These are phyloP conservation scores for Andrena chrysosceles DNA, from an alignment of 2,888 invertebrate genomes.

Conservation along the genomic window DNA sequence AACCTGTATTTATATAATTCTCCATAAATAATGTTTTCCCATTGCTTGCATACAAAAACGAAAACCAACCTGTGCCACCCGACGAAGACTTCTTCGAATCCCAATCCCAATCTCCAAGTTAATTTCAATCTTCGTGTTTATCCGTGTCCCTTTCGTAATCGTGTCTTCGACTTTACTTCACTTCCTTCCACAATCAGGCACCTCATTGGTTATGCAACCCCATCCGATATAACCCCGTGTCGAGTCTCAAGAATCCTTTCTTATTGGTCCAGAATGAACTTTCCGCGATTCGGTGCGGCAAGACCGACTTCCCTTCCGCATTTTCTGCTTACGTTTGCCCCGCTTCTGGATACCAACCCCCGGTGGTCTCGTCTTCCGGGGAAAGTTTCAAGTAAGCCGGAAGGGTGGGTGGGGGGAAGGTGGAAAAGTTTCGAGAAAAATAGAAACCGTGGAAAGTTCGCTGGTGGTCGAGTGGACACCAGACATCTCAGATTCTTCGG, in stretches of 20 bases:
- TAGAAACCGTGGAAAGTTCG: slow-evolving; percentile 42
- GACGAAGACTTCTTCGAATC: neutral
- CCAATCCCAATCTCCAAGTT: slow-evolving; percentile 11
- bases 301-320: slow-evolving; percentile 55
- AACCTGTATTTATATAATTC: too few species aligned
- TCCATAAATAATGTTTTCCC: too few species aligned
- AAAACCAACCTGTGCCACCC: neutral
- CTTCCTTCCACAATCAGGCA: neutral
- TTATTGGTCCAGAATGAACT: slow-evolving; percentile 66
- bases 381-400: slow-evolving; percentile 45
- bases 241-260: slow-evolving; percentile 53
- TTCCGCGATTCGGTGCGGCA: slow-evolving; percentile 47
- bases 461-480: slow-evolving; percentile 60
- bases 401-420: neutral
- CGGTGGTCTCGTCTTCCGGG: slow-evolving; percentile 23
- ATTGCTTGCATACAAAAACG: too few species aligned
- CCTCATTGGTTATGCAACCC: slow-evolving; percentile 44
- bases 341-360: slow-evolving; percentile 35
- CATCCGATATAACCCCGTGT: slow-evolving; percentile 12
- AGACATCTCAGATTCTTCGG: slow-evolving; percentile 57
- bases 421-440: slow-evolving; percentile 53
- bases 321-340: slow-evolving; percentile 74
- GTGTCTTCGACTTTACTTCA: neutral
- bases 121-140: slow-evolving; percentile 54
- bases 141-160: slow-evolving; percentile 25